Conservation (phyloP, 2,113 vertebrate species). For the Engraulis encrasicolus region DNA sequence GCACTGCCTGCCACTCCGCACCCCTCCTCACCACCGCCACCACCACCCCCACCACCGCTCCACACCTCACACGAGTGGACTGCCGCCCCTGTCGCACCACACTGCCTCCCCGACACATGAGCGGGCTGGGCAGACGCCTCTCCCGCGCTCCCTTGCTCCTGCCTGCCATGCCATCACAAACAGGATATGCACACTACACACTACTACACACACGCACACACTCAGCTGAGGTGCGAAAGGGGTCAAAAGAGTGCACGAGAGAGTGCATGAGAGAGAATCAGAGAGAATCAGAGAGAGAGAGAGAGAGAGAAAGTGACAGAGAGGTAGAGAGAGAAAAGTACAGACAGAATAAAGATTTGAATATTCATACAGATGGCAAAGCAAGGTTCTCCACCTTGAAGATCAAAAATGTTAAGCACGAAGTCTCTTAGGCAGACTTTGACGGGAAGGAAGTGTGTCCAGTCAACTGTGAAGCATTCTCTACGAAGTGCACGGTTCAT, state of each 20-base stretch:
- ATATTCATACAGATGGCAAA: conserved; percentile 13
- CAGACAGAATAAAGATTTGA: background rate
- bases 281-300: conserved; percentile 8
- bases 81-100: too few relatives aligned
- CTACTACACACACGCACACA: conserved; percentile 36
- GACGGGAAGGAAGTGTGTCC: background rate
- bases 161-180: conserved; percentile 51
- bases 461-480: background rate
- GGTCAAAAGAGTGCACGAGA: background rate
- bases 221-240: conserved; percentile 34
- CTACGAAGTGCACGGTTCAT: too few relatives aligned
- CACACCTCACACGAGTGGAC: too few relatives aligned
- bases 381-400: conserved; percentile 23
- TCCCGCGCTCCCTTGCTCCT: conserved; percentile 21
- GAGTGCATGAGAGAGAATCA: background rate
- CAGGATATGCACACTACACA: conserved; percentile 53
- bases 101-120: too few relatives aligned
- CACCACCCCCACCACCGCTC: too few relatives aligned
- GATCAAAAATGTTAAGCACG: background rate
- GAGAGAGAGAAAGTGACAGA: conserved; percentile 12
- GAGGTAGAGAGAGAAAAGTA: background rate
- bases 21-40: background rate
- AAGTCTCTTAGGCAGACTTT: background rate
- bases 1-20: background rate
- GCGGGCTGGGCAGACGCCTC: background rate